Percentiles rank a stretch among this genome's conserved stretches.
phyloP scores from a whole-genome alignment of 1,140 invertebrate genomes.

The Matsumurasca onukii region DNA sequence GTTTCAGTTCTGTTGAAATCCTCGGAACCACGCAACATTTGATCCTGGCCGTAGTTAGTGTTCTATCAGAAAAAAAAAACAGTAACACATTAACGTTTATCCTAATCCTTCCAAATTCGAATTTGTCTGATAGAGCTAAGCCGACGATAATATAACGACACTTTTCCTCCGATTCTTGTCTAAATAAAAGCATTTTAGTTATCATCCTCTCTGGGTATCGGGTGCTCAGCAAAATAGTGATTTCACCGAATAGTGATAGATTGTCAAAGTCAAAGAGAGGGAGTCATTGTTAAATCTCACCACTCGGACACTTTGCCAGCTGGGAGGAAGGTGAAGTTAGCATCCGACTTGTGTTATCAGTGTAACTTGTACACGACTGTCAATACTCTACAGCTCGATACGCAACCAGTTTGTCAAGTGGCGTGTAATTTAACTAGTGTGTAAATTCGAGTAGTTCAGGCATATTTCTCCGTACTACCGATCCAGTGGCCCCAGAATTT shows the following conservation, averaged over 20 bases:
- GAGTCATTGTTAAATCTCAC: background rate
- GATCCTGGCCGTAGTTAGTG: background rate
- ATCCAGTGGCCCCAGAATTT: too few species aligned
- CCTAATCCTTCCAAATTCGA: background rate
- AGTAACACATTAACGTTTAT: background rate
- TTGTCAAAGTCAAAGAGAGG: background rate
- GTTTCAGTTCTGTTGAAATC: background rate
- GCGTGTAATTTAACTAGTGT: too few species aligned
- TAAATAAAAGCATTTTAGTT: slow-evolving; percentile 7
- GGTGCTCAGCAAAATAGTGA: background rate
- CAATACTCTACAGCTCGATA: background rate
- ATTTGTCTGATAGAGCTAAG: slow-evolving; percentile 1
- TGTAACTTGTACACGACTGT: background rate
- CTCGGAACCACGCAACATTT: background rate
- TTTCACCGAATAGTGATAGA: background rate
- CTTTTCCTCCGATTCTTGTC: slow-evolving; percentile 2
- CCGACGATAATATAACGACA: background rate
- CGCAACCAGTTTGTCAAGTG: too few species aligned
- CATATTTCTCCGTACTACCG: too few species aligned
- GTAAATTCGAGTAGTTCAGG: too few species aligned
- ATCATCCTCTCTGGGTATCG: background rate
- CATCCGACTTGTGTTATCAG: background rate
- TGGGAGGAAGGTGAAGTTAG: background rate
- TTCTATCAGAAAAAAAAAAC: background rate
- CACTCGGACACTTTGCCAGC: background rate